These are phyloP conservation scores for Anolis apletophallus DNA, from an alignment of 2,797 vertebrate species.

Conservation along the genomic window DNA sequence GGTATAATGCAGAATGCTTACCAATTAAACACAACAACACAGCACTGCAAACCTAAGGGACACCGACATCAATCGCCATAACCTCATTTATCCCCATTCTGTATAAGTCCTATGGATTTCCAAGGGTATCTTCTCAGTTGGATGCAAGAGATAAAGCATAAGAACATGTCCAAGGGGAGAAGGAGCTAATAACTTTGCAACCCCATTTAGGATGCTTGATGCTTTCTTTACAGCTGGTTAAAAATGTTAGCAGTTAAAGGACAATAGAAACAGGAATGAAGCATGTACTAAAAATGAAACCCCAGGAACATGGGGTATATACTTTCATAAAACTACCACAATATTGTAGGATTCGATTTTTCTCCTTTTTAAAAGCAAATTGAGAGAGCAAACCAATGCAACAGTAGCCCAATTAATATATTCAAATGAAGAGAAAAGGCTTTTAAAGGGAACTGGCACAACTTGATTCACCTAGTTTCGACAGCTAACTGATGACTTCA, in stretches of 20 bases:
- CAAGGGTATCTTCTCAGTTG: conserved; percentile 59
- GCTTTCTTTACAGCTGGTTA: conserved; percentile 11
- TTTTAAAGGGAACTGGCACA: conserved; percentile 18
- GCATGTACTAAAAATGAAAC: conserved; percentile 27
- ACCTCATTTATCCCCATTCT: conserved; percentile 44
- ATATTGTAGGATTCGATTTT: neutral
- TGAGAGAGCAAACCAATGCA: neutral
- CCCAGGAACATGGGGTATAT: neutral
- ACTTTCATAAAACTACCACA: neutral
- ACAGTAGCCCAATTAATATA: neutral
- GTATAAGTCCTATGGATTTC: conserved; percentile 52
- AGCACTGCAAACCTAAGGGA: conserved; percentile 55
- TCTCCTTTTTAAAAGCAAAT: neutral
- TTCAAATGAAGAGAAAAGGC: neutral
- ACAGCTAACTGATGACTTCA: neutral
- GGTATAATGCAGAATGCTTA: conserved; percentile 53
- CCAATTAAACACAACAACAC: conserved; percentile 48
- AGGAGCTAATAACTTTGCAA: conserved; percentile 58
- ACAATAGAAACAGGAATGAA: conserved; percentile 16
- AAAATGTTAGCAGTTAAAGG: conserved; percentile 31
- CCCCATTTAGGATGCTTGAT: conserved; percentile 51
- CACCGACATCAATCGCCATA: conserved; percentile 50
- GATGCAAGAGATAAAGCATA: conserved; percentile 55
- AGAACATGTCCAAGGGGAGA: conserved; percentile 53
- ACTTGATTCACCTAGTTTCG: conserved; percentile 7